phyloP scores from a whole-genome alignment of 1,140 invertebrate species.

The Pygmarrhopalites habei region DNA sequence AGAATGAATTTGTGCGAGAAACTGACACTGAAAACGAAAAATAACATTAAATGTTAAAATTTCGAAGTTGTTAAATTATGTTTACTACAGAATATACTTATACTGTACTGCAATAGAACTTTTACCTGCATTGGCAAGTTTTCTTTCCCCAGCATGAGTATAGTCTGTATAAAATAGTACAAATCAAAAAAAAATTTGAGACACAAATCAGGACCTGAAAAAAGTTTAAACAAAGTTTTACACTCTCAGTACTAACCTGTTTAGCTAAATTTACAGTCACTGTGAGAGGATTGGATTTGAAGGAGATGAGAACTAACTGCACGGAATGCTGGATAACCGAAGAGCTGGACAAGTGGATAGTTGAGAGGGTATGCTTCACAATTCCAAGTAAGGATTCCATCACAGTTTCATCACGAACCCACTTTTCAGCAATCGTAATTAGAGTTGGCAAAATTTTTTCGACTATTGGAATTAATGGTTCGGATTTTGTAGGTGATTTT shows the following conservation, averaged over 20 bases:
- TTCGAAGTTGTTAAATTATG: no score
- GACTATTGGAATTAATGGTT: slow-evolving; percentile 36
- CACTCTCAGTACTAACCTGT: no score
- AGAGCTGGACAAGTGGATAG: slow-evolving; percentile 30
- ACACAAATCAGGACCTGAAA: no score
- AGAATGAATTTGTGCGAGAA: slow-evolving; percentile 31
- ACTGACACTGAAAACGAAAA: no score
- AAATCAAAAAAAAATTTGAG: no score
- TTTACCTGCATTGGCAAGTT: slow-evolving; percentile 28
- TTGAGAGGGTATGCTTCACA: slow-evolving; percentile 33
- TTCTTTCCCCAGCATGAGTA: slow-evolving; percentile 36
- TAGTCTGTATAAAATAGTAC: slow-evolving; percentile 20
- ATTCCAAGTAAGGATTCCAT: slow-evolving; percentile 36
- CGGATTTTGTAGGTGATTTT: slow-evolving; percentile 6
- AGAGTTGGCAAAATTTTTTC: slow-evolving; percentile 38
- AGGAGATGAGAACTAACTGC: slow-evolving; percentile 34
- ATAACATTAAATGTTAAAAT: no score
- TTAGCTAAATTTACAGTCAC: slow-evolving; percentile 27
- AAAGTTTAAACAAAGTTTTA: no score
- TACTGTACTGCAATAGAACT: no score
- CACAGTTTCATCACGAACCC: slow-evolving; percentile 34
- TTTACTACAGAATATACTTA: no score
- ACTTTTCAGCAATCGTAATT: slow-evolving; percentile 32
- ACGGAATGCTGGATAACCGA: slow-evolving; percentile 31
- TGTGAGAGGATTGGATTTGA: slow-evolving; percentile 22